These are phyloP conservation scores for Helicoverpa armigera DNA, from an alignment of 1,140 invertebrate genomes.

Conservation along the genomic window DNA sequence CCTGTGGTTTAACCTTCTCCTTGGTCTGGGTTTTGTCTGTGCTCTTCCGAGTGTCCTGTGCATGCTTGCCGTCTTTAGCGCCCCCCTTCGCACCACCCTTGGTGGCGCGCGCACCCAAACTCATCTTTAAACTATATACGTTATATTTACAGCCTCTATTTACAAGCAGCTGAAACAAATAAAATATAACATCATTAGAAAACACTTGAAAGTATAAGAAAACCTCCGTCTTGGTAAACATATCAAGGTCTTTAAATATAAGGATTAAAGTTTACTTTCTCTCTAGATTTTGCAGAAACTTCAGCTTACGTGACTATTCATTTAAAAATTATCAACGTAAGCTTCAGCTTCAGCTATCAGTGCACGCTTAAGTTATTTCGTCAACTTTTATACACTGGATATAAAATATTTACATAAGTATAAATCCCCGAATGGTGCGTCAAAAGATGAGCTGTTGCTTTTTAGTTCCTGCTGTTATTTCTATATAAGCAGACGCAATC, in stretches of 20 bases:
- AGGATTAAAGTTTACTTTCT: background rate
- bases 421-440: too few species aligned
- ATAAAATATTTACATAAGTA: too few species aligned
- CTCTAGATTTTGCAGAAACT: background rate
- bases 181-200: constrained; percentile 32
- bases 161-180: constrained; percentile 85
- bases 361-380: too few species aligned
- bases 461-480: too few species aligned
- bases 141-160: constrained; percentile 87
- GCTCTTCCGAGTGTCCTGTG: constrained; percentile 75
- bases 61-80: constrained; percentile 75
- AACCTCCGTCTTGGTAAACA: background rate
- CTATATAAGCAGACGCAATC: too few species aligned
- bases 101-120: constrained; percentile 86
- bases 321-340: too few species aligned
- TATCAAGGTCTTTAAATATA: background rate
- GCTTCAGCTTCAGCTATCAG: too few species aligned
- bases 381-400: too few species aligned
- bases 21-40: constrained; percentile 83
- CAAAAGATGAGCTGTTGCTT: too few species aligned
- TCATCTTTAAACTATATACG: constrained; percentile 84
- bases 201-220: background rate
- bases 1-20: constrained; percentile 85
- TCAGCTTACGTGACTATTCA: too few species aligned
- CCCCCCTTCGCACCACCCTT: constrained; percentile 84